Evolutionary conservation across 2,888 invertebrate genomes (phyloP).

Genomic region (Dorcus parallelipipedus): DNA sequence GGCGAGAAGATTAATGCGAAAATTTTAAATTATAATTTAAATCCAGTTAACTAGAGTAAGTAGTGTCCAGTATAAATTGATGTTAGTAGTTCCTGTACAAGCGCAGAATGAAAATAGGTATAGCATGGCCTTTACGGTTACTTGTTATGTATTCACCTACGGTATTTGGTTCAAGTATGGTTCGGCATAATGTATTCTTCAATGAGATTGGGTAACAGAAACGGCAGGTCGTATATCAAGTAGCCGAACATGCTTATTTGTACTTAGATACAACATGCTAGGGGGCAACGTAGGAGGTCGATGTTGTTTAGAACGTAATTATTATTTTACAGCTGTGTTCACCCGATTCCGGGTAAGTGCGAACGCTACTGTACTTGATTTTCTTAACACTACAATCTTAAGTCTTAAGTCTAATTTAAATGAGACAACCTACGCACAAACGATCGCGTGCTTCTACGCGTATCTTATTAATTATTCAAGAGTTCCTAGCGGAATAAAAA

Average conservation of each 20-base stretch:
- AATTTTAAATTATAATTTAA: constrained; percentile 2
- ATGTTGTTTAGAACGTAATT: background rate
- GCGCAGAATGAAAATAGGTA: constrained; percentile 19
- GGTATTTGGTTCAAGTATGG: constrained; percentile 20
- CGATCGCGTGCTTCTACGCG: too few species aligned
- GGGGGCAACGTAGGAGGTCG: background rate
- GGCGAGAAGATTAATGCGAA: background rate
- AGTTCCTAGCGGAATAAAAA: too few species aligned
- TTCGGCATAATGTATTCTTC: constrained; percentile 1
- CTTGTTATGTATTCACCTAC: constrained; percentile 30
- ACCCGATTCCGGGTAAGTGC: background rate
- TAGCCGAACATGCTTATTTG: background rate
- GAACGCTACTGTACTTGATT: background rate
- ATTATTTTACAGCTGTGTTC: background rate
- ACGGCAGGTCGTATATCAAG: background rate
- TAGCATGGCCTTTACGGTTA: constrained; percentile 25
- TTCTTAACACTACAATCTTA: too few species aligned
- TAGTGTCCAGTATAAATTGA: constrained; percentile 20
- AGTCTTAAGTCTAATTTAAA: too few species aligned
- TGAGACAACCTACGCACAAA: too few species aligned
- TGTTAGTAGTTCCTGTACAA: constrained; percentile 19
- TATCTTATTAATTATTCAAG: too few species aligned
- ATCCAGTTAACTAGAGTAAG: constrained; percentile 10
- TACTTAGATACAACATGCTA: background rate
- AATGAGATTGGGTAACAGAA: constrained; percentile 3